phyloP scores from a whole-genome alignment of 2,797 vertebrate species.

The Phrynocephalus vlangalii region DNA sequence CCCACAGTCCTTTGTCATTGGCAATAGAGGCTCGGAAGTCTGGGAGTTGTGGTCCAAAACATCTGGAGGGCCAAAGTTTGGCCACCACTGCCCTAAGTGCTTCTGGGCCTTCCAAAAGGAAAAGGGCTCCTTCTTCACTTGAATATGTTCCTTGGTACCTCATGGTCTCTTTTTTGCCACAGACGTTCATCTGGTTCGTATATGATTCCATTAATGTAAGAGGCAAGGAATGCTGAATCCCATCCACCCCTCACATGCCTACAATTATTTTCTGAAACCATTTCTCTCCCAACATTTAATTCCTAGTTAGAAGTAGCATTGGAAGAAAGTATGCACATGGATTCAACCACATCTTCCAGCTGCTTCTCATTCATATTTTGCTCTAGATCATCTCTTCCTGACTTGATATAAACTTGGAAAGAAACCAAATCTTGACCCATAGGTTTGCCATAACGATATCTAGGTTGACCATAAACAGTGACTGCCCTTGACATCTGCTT shows the following conservation, averaged over 20 bases:
- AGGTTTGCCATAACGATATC: background rate
- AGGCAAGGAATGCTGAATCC: background rate
- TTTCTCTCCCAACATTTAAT: background rate
- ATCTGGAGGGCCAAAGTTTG: too few species aligned
- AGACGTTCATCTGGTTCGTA: background rate
- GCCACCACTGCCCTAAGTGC: background rate
- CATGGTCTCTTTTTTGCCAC: background rate
- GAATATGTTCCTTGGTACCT: background rate
- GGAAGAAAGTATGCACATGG: background rate
- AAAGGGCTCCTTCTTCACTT: background rate
- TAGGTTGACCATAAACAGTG: background rate
- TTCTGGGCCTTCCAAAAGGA: background rate
- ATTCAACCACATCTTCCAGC: background rate
- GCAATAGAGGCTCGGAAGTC: too few species aligned
- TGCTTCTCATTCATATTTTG: background rate
- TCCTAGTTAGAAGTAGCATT: background rate
- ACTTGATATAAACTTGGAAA: background rate
- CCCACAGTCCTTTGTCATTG: too few species aligned
- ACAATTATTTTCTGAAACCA: background rate
- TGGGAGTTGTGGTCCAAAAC: too few species aligned
- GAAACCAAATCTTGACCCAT: background rate
- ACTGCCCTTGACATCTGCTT: too few species aligned
- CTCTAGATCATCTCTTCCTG: background rate
- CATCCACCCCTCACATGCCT: background rate
- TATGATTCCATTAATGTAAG: background rate